These are phyloP conservation scores for Colistium nudipinnis DNA, from an alignment of 2,113 vertebrate genomes.

Conservation along the genomic window DNA sequence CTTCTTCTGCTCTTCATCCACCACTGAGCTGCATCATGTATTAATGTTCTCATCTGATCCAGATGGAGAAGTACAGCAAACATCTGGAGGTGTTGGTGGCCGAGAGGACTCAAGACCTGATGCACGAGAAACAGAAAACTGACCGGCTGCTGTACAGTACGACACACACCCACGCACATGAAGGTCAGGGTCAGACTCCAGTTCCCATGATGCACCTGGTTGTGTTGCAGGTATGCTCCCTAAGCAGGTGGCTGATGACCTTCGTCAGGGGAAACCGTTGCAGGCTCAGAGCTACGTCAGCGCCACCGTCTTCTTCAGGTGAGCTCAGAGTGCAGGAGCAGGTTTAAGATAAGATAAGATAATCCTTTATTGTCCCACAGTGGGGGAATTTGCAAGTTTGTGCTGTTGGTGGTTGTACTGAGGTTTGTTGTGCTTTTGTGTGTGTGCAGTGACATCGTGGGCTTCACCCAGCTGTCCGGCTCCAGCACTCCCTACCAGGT, in stretches of 20 bases:
- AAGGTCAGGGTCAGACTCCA: no score
- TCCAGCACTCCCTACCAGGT: constrained; percentile 86
- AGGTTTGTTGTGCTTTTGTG: not conserved
- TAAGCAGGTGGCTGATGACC: constrained; percentile 85
- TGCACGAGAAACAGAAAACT: constrained; percentile 89
- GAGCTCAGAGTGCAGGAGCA: not conserved
- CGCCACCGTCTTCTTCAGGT: constrained; percentile 90
- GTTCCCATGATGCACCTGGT: no score
- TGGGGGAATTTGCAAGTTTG: no score
- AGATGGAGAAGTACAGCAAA: constrained; percentile 94
- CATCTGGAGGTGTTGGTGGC: constrained; percentile 88
- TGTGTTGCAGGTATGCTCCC: constrained; percentile 85
- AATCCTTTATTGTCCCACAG: no score
- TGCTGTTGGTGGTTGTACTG: no score
- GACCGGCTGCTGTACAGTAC: constrained; percentile 87
- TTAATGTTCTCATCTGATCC: constrained; percentile 9
- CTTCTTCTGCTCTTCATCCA: no score
- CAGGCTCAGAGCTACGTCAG: constrained; percentile 87
- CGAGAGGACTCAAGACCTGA: constrained; percentile 88
- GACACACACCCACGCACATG: constrained; percentile 44
- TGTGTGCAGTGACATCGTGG: constrained; percentile 84
- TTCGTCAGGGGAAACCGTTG: constrained; percentile 83
- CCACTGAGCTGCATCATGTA: not conserved
- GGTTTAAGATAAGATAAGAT: not conserved
- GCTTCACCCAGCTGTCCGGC: constrained; percentile 88